Evolutionary conservation across 1,140 invertebrate genomes (phyloP).

Genomic region (Cylas formicarius): DNA sequence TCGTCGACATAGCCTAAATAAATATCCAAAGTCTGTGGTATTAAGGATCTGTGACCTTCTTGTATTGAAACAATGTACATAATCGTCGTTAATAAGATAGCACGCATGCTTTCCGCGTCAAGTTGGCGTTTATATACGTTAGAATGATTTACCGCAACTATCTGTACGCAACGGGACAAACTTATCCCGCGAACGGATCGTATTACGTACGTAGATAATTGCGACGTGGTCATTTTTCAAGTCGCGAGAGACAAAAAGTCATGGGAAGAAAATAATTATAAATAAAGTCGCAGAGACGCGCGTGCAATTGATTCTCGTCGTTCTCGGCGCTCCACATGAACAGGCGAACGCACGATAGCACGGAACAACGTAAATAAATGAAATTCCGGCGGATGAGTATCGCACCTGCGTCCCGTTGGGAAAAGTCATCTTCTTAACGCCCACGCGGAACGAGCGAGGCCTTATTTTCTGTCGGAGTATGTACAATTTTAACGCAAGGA

Average conservation of each 20-base stretch:
- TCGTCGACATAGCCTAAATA: no score
- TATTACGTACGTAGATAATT: no score
- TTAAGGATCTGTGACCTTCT: no score
- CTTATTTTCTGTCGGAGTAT: no score
- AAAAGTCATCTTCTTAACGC: neutral
- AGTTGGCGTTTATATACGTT: neutral
- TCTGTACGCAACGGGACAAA: no score
- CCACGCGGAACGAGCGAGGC: slow-evolving; percentile 4
- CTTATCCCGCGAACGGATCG: no score
- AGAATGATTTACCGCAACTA: neutral
- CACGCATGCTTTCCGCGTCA: neutral
- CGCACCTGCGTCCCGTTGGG: slow-evolving; percentile 19
- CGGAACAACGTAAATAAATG: no score
- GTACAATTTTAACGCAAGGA: no score
- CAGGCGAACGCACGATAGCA: slow-evolving; percentile 23
- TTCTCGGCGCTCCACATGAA: slow-evolving; percentile 24
- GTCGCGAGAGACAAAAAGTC: slow-evolving; percentile 2
- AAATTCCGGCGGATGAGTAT: slow-evolving; percentile 21
- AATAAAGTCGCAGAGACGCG: slow-evolving; percentile 14
- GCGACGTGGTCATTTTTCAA: slow-evolving; percentile 23
- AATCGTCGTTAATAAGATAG: slow-evolving; percentile 5
- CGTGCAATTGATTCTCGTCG: slow-evolving; percentile 21
- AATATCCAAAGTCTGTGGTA: no score
- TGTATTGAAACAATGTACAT: no score
- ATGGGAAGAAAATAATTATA: slow-evolving; percentile 25